Base-by-base conservation (phyloP, 2,888 invertebrate genomes). In the Thyatira batis region DNA sequence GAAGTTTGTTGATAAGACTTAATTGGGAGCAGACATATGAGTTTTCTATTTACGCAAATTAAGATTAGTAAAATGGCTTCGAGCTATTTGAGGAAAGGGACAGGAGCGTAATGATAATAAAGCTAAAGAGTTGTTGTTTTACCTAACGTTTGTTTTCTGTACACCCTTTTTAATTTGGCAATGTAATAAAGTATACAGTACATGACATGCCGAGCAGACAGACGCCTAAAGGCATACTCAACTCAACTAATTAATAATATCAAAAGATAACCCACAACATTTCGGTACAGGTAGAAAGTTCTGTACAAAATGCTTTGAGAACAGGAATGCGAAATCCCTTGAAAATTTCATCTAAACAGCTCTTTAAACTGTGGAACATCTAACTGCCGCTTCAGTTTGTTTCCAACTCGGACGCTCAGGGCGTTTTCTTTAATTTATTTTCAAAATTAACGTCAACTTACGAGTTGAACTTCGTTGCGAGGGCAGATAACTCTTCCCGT, bases 391-490 rank as follows among this genome's bases (percentile, higher is more conserved):
- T 66, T 74, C 78, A 69, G 82, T 78, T 82, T 80, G 80, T 82
- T 80, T 65, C 54, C 58, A 82, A 81, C 78, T 82, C 66, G 67
- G 69, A 67, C 69, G 83, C 87, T 74, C 61, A 69, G 61, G 84
- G 88, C 85, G 69, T 75, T 72, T 79, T 83, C 80, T 82, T 84
- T 80, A 84, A 87, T 85, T 86, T 86, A 83, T 85, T 84, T 84
- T 85, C 76, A 61, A 82, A 85, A 84, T 86, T 80, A 80, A 81
- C 80, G 76, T 77, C 72, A 76, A 71, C 65, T 61, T 58, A 58
- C 69, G 65, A 69, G 58, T 48, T 50, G 50, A 58, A 61, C 65
- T 57, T 66, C 75, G 72, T 78, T 71, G 61, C 57, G 57, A 71
- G 61, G 58, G 28, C 2, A 66, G 69, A 72, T 76, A 71, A 71